A percentile compares a stretch with the other conserved stretches of the same genome.
Evolutionary conservation across 2,113 vertebrate genomes (phyloP).

Genomic region (Myrmophylax atrothorax): DNA sequence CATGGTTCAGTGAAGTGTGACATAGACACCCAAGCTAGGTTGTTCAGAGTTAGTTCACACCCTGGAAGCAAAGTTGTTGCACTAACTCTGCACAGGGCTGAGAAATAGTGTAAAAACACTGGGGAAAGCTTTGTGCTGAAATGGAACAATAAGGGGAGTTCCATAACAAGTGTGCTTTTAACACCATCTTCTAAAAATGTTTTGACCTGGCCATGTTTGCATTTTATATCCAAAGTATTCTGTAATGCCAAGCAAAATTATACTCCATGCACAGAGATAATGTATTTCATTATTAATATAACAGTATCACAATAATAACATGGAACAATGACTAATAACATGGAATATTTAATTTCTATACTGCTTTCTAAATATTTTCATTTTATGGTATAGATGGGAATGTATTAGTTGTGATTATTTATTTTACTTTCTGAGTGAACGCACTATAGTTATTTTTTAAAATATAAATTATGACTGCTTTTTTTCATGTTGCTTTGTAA

Average conservation of each 20-base stretch:
- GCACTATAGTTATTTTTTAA: neutral
- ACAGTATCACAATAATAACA: neutral
- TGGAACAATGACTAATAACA: neutral
- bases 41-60: neutral
- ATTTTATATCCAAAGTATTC: neutral
- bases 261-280: neutral
- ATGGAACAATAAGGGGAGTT: neutral
- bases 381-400: neutral
- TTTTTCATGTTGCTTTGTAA: neutral
- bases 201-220: neutral
- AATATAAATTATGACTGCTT: neutral
- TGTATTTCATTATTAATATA: neutral
- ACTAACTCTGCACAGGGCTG: neutral
- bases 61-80: neutral
- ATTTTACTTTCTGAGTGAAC: neutral
- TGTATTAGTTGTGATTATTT: neutral
- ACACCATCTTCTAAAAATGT: neutral
- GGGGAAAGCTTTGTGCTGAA: neutral
- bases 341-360: neutral
- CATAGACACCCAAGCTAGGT: neutral
- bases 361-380: neutral
- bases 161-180: neutral
- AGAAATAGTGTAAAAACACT: neutral
- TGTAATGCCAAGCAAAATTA: neutral
- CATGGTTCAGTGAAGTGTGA: rapidly evolving